Conservation (phyloP, 23 tunicate genomes). For the Ciona savignyi region DNA sequence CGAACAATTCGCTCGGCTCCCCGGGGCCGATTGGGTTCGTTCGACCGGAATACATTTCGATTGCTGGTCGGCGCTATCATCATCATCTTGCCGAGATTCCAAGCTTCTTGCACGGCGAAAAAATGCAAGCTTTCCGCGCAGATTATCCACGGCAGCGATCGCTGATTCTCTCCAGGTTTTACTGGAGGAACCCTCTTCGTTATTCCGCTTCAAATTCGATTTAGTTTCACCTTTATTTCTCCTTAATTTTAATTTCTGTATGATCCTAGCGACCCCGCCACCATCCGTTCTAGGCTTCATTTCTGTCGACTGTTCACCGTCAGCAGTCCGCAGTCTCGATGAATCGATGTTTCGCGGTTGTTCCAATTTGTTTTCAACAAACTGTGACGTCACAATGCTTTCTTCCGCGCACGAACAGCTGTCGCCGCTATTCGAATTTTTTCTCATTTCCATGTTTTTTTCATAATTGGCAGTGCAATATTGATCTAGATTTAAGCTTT, state of each 20-base stretch:
- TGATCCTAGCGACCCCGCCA: background rate
- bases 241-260: background rate
- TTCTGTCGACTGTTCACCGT: background rate
- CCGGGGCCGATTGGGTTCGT: background rate
- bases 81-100: slow-evolving; percentile 5
- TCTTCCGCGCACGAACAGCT: background rate
- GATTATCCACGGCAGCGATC: slow-evolving; percentile 19
- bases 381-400: background rate
- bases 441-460: background rate
- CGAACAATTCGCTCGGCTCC: background rate
- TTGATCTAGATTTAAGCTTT: too few species aligned
- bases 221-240: background rate
- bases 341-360: background rate
- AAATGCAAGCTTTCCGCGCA: slow-evolving; percentile 15
- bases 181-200: background rate
- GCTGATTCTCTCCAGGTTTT: slow-evolving; percentile 37
- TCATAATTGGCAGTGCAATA: too few species aligned
- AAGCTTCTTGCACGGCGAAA: slow-evolving; percentile 27
- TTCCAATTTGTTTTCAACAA: background rate
- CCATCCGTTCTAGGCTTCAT: background rate
- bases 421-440: background rate
- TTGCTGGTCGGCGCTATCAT: background rate
- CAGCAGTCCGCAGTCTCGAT: background rate
- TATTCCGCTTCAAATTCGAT: background rate
- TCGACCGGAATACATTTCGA: background rate